Conservation (phyloP, 2,888 invertebrate genomes). For the Drosophila neonasuta region DNA sequence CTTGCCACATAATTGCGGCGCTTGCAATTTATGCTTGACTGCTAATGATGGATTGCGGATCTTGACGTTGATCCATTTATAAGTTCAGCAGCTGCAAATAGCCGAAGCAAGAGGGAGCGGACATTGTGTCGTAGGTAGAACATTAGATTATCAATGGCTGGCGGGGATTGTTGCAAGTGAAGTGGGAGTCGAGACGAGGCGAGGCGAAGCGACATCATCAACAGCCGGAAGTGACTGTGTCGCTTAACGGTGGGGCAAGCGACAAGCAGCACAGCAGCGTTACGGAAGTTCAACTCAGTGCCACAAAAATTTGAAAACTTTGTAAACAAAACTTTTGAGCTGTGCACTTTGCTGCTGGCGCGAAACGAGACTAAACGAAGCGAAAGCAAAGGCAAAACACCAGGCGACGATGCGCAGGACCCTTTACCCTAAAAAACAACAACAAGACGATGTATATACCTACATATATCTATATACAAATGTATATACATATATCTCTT, state of each 20-base stretch:
- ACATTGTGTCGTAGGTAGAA: constrained; percentile 14
- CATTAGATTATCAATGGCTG: constrained; percentile 46
- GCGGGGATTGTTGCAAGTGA: not conserved
- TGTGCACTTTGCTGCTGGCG: constrained; percentile 72
- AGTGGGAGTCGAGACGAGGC: too few relatives aligned
- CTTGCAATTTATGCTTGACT: constrained; percentile 36
- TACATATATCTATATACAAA: constrained; percentile 3
- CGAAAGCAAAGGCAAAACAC: constrained; percentile 41
- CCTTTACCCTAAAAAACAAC: constrained; percentile 22
- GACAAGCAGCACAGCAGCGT: constrained; percentile 15
- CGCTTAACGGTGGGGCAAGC: constrained; percentile 43
- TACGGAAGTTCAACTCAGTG: constrained; percentile 74
- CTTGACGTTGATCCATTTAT: constrained; percentile 3
- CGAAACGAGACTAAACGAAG: constrained; percentile 53
- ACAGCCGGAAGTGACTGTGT: constrained; percentile 63
- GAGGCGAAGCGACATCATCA: constrained; percentile 44
- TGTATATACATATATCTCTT: not conserved
- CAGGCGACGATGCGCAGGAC: constrained; percentile 60
- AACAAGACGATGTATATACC: not conserved
- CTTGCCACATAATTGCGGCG: constrained; percentile 66
- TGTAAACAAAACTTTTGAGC: constrained; percentile 76
- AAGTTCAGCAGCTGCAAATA: not conserved
- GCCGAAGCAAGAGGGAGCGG: constrained; percentile 1
- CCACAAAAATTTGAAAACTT: constrained; percentile 77
- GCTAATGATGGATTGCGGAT: constrained; percentile 68